Percentiles rank a stretch among this genome's conserved stretches.
These are phyloP conservation scores for Whitmania pigra DNA, from an alignment of 1,140 invertebrate genomes.

Conservation along the genomic window DNA sequence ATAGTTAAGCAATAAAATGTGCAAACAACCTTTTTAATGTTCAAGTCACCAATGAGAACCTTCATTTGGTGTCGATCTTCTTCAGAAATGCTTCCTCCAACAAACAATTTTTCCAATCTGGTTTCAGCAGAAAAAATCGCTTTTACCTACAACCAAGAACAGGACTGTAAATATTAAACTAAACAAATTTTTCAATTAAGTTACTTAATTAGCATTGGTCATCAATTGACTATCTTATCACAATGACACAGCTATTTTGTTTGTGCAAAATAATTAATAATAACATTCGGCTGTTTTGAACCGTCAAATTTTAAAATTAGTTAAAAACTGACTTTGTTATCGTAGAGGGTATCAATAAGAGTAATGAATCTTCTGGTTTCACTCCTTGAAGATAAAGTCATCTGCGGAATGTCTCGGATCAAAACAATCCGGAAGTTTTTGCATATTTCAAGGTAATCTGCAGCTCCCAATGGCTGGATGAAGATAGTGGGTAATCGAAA, in stretches of 20 bases:
- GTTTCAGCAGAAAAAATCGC: constrained; percentile 23
- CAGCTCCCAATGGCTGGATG: constrained; percentile 71
- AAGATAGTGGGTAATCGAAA: constrained; percentile 2
- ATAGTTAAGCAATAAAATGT: too few species aligned
- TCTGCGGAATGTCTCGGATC: constrained; percentile 71
- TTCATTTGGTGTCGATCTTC: constrained; percentile 17
- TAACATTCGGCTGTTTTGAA: too few species aligned
- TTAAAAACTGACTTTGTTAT: constrained; percentile 58
- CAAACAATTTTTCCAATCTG: constrained; percentile 17
- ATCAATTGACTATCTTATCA: too few species aligned
- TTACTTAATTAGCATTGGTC: too few species aligned
- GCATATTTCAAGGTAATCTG: constrained; percentile 80
- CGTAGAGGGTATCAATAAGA: constrained; percentile 91
- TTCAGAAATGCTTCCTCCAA: constrained; percentile 19
- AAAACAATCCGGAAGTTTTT: constrained; percentile 89
- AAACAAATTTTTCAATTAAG: too few species aligned
- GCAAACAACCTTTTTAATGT: constrained; percentile 19
- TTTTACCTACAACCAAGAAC: constrained; percentile 16
- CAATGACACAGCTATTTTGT: too few species aligned
- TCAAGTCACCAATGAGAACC: constrained; percentile 23
- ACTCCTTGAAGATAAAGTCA: constrained; percentile 60
- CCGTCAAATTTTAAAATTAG: too few species aligned
- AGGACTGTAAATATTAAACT: too few species aligned
- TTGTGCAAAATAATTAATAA: too few species aligned
- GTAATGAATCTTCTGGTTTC: constrained; percentile 88